phyloP scores from a whole-genome alignment of 2,113 vertebrate species.

The Chaetodon trifascialis region DNA sequence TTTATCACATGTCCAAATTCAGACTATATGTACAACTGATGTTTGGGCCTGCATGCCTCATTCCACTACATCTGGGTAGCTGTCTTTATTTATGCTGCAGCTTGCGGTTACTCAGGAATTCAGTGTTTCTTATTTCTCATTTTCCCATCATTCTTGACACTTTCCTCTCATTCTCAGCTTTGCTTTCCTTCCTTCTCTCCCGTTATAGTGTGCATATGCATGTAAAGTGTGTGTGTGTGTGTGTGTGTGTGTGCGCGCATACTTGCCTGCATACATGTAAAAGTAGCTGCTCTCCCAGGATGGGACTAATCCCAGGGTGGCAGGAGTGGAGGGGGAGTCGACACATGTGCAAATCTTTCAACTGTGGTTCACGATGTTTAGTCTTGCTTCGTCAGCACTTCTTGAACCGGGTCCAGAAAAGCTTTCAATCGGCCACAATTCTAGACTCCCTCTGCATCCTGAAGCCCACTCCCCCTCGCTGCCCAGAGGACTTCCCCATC shows the following conservation, averaged over 20 bases:
- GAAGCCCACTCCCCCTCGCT: conserved; percentile 73
- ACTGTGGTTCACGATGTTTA: conserved; percentile 83
- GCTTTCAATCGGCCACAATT: conserved; percentile 91
- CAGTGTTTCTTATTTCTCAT: conserved; percentile 16
- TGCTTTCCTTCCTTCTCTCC: conserved; percentile 4
- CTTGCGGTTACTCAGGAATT: conserved; percentile 39
- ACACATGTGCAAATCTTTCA: conserved; percentile 85
- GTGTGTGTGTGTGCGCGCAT: not conserved
- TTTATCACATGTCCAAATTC: not conserved
- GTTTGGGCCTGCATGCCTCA: not conserved
- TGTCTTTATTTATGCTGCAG: conserved; percentile 27
- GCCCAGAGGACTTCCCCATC: conserved; percentile 35
- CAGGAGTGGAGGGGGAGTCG: conserved; percentile 59
- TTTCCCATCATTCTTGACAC: conserved; percentile 43
- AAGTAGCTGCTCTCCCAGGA: conserved; percentile 64
- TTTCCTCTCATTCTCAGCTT: conserved; percentile 27
- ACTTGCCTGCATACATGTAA: conserved; percentile 46
- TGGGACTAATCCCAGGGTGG: conserved; percentile 71
- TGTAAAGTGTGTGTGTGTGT: conserved; percentile 4
- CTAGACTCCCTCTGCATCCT: conserved; percentile 77
- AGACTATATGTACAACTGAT: not conserved
- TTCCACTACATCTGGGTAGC: not conserved
- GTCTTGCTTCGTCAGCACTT: conserved; percentile 90
- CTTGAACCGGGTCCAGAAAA: conserved; percentile 93
- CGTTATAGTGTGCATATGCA: conserved; percentile 28